Conservation (phyloP, 2,888 invertebrate species). For the Cataglyphis albicans region DNA sequence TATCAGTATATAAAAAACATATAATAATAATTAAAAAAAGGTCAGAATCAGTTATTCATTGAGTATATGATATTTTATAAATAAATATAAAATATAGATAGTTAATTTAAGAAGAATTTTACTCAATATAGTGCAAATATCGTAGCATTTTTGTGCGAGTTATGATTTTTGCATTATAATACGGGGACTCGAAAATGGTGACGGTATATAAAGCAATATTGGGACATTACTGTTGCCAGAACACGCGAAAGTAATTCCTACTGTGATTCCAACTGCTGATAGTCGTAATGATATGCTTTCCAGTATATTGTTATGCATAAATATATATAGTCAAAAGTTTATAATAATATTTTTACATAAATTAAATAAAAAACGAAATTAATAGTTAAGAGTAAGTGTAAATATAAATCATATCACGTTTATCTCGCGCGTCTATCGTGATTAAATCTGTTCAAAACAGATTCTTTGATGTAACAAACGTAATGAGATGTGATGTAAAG, state of each 20-base stretch:
- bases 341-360: constrained; percentile 51
- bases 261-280: constrained; percentile 69
- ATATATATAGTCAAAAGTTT: constrained; percentile 23
- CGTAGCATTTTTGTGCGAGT: constrained; percentile 53
- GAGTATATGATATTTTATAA: constrained; percentile 6
- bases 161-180: constrained; percentile 70
- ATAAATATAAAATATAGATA: constrained; percentile 3
- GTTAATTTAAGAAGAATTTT: background rate
- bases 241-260: constrained; percentile 54
- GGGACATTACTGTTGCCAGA: constrained; percentile 59
- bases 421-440: constrained; percentile 14
- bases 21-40: constrained; percentile 14
- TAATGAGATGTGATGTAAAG: background rate
- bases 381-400: constrained; percentile 33
- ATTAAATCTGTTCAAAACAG: constrained; percentile 31
- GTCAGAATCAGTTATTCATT: background rate
- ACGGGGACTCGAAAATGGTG: constrained; percentile 62
- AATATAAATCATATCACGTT: constrained; percentile 27
- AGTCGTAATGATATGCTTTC: constrained; percentile 53
- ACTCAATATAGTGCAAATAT: constrained; percentile 63
- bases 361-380: constrained; percentile 16
- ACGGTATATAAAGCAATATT: constrained; percentile 59
- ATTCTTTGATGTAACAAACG: constrained; percentile 30
- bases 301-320: constrained; percentile 24
- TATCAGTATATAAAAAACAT: background rate